Percentiles rank a stretch among this genome's conserved stretches.
These are phyloP conservation scores for Tenthredo distinguenda DNA, from an alignment of 2,888 invertebrate genomes.

Conservation along the genomic window DNA sequence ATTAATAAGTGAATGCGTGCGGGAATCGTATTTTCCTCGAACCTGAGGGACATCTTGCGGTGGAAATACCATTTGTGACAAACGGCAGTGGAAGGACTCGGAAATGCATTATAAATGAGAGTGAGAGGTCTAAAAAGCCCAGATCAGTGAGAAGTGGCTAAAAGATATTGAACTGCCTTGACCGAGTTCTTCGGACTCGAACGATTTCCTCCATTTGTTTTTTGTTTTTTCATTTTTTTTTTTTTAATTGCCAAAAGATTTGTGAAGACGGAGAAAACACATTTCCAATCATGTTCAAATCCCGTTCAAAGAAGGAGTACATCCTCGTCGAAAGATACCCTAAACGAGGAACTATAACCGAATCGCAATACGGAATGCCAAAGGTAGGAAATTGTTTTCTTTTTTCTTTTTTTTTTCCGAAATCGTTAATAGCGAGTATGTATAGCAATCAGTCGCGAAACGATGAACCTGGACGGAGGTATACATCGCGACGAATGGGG, in stretches of 20 bases:
- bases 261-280: not conserved
- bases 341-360: conserved; percentile 25
- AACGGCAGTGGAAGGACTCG: no score
- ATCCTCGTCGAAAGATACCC: conserved; percentile 35
- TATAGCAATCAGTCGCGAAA: no score
- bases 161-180: no score
- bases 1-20: not conserved
- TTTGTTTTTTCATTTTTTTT: not conserved
- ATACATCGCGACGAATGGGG: no score
- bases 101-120: not conserved
- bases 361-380: conserved; percentile 20
- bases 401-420: not conserved
- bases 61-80: not conserved
- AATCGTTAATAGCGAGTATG: no score
- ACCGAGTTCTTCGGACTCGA: no score
- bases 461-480: no score
- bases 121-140: not conserved
- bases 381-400: conserved; percentile 23
- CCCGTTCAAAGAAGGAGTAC: conserved; percentile 40
- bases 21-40: not conserved
- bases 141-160: not conserved
- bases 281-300: conserved; percentile 11
- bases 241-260: no score
- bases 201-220: no score
- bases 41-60: not conserved